Base-by-base conservation (phyloP, 2,888 invertebrate genomes). In the Cataglyphis livida region DNA sequence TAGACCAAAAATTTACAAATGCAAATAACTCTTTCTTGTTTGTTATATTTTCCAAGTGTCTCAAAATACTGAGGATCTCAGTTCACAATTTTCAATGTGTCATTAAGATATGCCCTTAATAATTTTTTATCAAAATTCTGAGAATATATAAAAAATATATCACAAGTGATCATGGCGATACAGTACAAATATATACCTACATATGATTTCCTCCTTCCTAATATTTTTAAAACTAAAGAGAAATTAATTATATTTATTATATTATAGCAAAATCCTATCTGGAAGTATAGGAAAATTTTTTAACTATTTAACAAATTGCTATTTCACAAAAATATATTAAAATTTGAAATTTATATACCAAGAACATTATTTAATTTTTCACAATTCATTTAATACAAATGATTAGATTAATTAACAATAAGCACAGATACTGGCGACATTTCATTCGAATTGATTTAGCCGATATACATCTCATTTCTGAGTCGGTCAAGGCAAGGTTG, bases 401-500 rank as follows among this genome's bases (percentile, higher is more conserved):
- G 32, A 62, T 61, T 59, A 32, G 21, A 68, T 57, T 18, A 10
- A 35, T 32, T n/a, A 51, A 7, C 7, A 51, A 21, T 57, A 3
- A 28, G 66, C 68, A 0, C 21, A 66, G 59, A 21, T 44, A 61
- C 38, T n/a, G 28, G 6, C 18, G 6, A 38, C 35, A 61, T 75
- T 41, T 38, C 25, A 28, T 15, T 44, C 44, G 61, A 48, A 38
- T 76, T 32, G 12, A 65, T 15, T 59, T 44, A 38, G 32, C 15
- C n/a, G 41, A 59, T 61, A 25, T 21, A 41, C 6, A 57, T 68
- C 21, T 18, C 38, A 32, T 41, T 68, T 57, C 28, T 41, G 76
- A 78, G 21, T 64, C 81, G 54, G 54, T 75, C 81, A 64, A 83
- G 82, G 82, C 85, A 82, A 87, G 87, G 88, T 93, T 93, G 93